Percentiles rank a stretch among this genome's conserved stretches.
phyloP scores from a whole-genome alignment of 2,113 vertebrate species.

The Mormyrus iriodes region DNA sequence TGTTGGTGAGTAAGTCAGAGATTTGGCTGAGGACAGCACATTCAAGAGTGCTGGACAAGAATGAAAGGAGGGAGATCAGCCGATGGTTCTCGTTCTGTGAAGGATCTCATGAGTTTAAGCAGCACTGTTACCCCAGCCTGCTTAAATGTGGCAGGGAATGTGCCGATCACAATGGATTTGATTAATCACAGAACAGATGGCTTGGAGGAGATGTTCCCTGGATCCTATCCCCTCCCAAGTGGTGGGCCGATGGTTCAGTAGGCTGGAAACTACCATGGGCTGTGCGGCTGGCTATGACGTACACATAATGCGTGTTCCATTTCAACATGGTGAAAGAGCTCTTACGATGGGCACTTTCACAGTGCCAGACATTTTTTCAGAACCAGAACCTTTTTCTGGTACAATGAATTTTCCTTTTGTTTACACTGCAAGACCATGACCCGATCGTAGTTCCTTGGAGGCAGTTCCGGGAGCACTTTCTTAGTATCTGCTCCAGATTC shows the following conservation, averaged over 20 bases:
- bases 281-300: background rate
- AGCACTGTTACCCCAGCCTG: background rate
- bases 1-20: background rate
- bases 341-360: background rate
- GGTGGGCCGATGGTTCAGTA: background rate
- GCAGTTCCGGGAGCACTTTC: too few species aligned
- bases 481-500: too few species aligned
- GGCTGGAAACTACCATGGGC: background rate
- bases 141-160: background rate
- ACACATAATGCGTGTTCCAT: background rate
- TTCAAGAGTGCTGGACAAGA: too few species aligned
- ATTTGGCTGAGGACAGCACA: background rate
- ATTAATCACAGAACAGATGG: background rate
- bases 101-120: too few species aligned
- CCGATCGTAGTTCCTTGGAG: too few species aligned
- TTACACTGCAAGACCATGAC: too few species aligned
- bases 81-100: too few species aligned
- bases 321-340: background rate
- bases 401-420: too few species aligned
- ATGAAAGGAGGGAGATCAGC: too few species aligned
- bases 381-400: too few species aligned
- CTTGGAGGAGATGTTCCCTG: too few species aligned
- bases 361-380: too few species aligned
- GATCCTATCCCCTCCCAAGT: background rate
- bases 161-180: background rate